Percentiles rank a stretch among this genome's conserved stretches.
phyloP scores from a whole-genome alignment of 2,797 vertebrate genomes.

The Tolypeutes matacus region DNA sequence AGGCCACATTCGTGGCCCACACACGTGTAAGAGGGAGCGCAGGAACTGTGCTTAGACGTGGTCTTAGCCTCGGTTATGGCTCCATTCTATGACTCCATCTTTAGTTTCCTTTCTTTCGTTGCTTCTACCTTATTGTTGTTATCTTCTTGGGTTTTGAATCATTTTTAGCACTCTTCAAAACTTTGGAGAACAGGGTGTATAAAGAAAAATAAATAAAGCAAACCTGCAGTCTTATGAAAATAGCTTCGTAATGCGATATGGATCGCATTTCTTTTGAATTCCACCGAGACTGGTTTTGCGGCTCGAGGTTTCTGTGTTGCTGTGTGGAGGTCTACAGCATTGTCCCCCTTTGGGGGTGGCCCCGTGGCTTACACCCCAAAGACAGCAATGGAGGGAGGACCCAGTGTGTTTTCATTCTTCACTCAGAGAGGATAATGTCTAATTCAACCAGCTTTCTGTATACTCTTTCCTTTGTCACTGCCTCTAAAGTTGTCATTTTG shows the following conservation, averaged over 20 bases:
- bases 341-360: not conserved
- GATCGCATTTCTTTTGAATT: slow-evolving; percentile 69
- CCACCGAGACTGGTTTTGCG: not conserved
- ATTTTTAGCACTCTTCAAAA: slow-evolving; percentile 70
- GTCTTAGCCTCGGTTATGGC: not conserved
- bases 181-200: slow-evolving; percentile 73
- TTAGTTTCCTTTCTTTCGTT: slow-evolving; percentile 30
- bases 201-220: slow-evolving; percentile 74
- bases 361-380: too few relatives aligned
- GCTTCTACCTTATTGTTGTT: slow-evolving; percentile 65
- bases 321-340: too few relatives aligned
- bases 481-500: slow-evolving; percentile 19
- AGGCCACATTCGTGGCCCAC: accelerated
- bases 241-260: slow-evolving; percentile 59
- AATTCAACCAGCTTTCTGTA: not conserved
- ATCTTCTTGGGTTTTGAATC: slow-evolving; percentile 56
- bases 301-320: not conserved
- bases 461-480: not conserved
- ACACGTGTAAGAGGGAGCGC: accelerated
- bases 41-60: accelerated
- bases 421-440: not conserved
- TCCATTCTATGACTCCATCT: not conserved
- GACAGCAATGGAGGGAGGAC: accelerated
- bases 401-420: not conserved
- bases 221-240: slow-evolving; percentile 70